Evolutionary conservation across 2,888 invertebrate genomes (phyloP).

Genomic region (Hemaris fuciformis): DNA sequence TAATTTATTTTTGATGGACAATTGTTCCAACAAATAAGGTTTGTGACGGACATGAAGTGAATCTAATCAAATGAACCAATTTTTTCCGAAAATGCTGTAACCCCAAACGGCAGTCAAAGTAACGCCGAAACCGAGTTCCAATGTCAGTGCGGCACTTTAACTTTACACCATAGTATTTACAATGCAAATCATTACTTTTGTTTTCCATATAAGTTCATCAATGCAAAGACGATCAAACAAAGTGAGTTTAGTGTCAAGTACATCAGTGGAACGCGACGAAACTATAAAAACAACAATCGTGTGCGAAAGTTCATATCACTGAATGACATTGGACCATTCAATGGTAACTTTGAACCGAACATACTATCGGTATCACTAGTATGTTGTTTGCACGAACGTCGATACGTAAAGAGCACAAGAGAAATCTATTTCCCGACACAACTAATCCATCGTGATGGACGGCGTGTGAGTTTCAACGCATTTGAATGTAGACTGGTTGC

Average conservation of each 20-base stretch:
- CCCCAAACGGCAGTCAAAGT: not conserved
- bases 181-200: not conserved
- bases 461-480: constrained; percentile 79
- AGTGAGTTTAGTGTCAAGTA: constrained; percentile 2
- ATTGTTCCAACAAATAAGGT: constrained; percentile 70
- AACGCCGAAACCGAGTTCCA: not conserved
- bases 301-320: constrained; percentile 66
- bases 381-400: constrained; percentile 19
- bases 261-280: not conserved
- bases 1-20: constrained; percentile 72
- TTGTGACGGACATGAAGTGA: constrained; percentile 49
- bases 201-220: not conserved
- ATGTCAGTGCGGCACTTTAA: not conserved
- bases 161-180: not conserved
- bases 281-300: not conserved
- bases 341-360: constrained; percentile 63
- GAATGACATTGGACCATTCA: constrained; percentile 62
- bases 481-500: constrained; percentile 78
- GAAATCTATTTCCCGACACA: constrained; percentile 74
- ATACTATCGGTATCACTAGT: constrained; percentile 49
- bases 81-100: not conserved
- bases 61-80: constrained; percentile 35
- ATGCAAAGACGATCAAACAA: not conserved
- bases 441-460: constrained; percentile 76
- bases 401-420: constrained; percentile 60